phyloP scores from a whole-genome alignment of 2,113 vertebrate genomes.

The Arizona elegans region DNA sequence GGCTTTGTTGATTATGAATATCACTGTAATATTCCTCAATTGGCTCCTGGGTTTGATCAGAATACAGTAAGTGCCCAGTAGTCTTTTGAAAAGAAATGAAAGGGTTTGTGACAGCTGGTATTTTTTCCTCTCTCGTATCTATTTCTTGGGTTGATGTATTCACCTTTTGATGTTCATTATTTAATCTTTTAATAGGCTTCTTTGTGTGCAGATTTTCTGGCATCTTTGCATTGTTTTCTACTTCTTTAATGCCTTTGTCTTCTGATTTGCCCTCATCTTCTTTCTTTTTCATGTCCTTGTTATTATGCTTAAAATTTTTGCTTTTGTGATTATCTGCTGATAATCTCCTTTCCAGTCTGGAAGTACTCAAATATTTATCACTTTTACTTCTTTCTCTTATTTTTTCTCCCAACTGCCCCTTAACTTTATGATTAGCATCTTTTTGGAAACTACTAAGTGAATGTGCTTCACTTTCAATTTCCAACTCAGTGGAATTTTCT shows the following conservation, averaged over 20 bases:
- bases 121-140: constrained; percentile 61
- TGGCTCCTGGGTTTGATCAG: constrained; percentile 46
- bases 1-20: constrained; percentile 32
- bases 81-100: constrained; percentile 44
- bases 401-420: constrained; percentile 68
- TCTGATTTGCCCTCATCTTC: constrained; percentile 74
- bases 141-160: constrained; percentile 53
- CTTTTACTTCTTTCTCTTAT: constrained; percentile 76
- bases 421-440: constrained; percentile 65
- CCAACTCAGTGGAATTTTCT: constrained; percentile 56
- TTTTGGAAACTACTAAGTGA: constrained; percentile 62
- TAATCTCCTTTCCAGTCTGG: constrained; percentile 77
- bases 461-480: background rate
- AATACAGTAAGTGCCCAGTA: constrained; percentile 8
- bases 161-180: constrained; percentile 64
- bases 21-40: constrained; percentile 47
- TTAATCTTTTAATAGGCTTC: constrained; percentile 60
- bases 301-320: constrained; percentile 61
- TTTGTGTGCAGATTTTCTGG: constrained; percentile 36
- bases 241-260: constrained; percentile 69
- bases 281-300: constrained; percentile 80
- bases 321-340: constrained; percentile 72
- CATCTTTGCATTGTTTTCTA: constrained; percentile 58
- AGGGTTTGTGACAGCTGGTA: constrained; percentile 3
- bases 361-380: constrained; percentile 71